Conservation (phyloP, 2,113 vertebrate species). For the Callionymus lyra region DNA sequence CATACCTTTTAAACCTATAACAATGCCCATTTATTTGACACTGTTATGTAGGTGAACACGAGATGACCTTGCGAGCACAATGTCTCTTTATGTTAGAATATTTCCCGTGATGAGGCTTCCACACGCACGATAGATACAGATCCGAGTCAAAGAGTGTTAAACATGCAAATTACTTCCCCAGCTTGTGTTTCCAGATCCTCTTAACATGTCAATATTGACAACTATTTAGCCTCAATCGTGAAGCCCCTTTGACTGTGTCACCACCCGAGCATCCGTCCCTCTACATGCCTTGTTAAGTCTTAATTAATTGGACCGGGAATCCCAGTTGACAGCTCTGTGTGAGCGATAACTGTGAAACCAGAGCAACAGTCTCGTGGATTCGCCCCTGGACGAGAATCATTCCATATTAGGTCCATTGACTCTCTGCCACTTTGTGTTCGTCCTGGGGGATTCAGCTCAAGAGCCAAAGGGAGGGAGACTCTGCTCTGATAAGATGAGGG, state of each 20-base stretch:
- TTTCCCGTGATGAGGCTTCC: too few relatives aligned
- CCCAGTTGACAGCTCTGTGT: conserved; percentile 53
- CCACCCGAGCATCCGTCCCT: conserved; percentile 27
- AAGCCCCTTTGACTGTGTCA: conserved; percentile 38
- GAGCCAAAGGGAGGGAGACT: conserved; percentile 22
- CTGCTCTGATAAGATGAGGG: conserved; percentile 4
- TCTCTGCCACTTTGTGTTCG: conserved; percentile 28
- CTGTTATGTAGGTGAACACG: too few relatives aligned
- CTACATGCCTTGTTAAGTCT: conserved; percentile 45
- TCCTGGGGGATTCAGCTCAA: conserved; percentile 34
- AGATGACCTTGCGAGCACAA: too few relatives aligned
- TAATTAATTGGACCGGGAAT: conserved; percentile 61
- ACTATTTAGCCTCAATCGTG: conserved; percentile 16
- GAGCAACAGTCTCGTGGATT: conserved; percentile 32
- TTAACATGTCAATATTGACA: conserved; percentile 18
- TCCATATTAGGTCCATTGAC: conserved; percentile 52
- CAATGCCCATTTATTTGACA: too few relatives aligned
- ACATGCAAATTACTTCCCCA: too few relatives aligned
- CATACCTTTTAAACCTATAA: too few relatives aligned
- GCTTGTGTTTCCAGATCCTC: background rate
- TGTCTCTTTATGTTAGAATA: too few relatives aligned
- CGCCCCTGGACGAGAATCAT: conserved; percentile 43
- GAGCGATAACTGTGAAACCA: conserved; percentile 54
- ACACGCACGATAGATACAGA: too few relatives aligned
- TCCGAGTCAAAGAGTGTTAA: too few relatives aligned